A percentile compares a stretch with the other conserved stretches of the same genome.
These are phyloP conservation scores for Zeus faber DNA, from an alignment of 2,113 vertebrate genomes.

Conservation along the genomic window DNA sequence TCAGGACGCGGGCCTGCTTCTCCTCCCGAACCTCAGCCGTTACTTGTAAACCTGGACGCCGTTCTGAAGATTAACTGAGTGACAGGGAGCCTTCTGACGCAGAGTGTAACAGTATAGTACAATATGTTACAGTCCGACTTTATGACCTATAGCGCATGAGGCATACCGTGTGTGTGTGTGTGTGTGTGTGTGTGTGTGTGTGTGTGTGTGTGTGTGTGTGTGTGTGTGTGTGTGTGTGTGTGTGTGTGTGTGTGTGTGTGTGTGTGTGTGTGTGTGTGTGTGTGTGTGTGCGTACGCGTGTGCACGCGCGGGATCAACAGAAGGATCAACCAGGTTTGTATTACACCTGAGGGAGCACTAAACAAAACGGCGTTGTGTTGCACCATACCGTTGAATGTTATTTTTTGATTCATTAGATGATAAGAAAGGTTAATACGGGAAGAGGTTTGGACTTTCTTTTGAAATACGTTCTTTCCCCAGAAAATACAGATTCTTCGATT, in stretches of 20 bases:
- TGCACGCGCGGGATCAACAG: too few species aligned
- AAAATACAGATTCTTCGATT: too few species aligned
- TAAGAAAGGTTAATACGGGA: not conserved
- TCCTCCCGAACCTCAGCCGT: conserved; percentile 51
- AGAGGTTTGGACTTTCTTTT: too few species aligned
- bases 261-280: conserved; percentile 3
- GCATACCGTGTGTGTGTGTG: not conserved
- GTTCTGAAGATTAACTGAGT: conserved; percentile 57
- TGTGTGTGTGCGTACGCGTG: too few species aligned
- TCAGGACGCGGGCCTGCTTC: conserved; percentile 30
- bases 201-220: not conserved
- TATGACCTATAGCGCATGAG: conserved; percentile 3
- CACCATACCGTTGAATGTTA: not conserved
- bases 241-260: conserved; percentile 26
- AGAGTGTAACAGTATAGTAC: conserved; percentile 46
- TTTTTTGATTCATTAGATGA: not conserved
- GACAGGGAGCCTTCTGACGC: conserved; percentile 60
- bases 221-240: not conserved
- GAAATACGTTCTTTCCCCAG: too few species aligned
- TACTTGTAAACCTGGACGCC: conserved; percentile 56
- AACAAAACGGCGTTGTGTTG: not conserved
- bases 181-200: conserved; percentile 17
- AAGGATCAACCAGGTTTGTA: not conserved
- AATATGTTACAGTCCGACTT: conserved; percentile 48
- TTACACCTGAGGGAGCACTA: not conserved